Conservation (phyloP, 1,140 invertebrate species). For the Callitettix versicolor region DNA sequence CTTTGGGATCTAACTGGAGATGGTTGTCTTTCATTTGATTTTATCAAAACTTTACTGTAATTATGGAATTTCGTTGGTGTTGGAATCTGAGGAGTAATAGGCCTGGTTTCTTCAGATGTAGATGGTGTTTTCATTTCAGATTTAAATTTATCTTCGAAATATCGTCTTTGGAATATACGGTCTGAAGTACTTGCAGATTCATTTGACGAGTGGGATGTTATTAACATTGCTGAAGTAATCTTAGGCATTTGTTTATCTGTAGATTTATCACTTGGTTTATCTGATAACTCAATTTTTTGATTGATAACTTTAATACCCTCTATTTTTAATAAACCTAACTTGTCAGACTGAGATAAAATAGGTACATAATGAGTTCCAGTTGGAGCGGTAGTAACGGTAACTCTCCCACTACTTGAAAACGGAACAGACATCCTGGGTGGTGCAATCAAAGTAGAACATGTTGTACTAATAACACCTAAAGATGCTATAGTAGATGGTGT, state of each 20-base stretch:
- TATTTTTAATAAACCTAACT: slow-evolving; percentile 14
- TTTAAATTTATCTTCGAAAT: slow-evolving; percentile 1
- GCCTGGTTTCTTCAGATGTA: background rate
- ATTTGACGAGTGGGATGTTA: too few relatives aligned
- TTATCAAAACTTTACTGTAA: background rate
- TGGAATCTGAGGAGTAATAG: background rate
- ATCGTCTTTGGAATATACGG: too few relatives aligned
- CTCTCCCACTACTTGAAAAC: background rate
- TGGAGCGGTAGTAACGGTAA: background rate
- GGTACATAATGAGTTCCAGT: slow-evolving; percentile 13
- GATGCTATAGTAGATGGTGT: slow-evolving; percentile 5
- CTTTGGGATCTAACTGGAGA: background rate
- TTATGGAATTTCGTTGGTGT: background rate
- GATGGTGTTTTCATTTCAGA: background rate
- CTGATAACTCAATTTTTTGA: background rate
- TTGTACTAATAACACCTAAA: slow-evolving; percentile 10
- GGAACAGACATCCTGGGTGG: slow-evolving; percentile 14
- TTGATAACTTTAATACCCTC: slow-evolving; percentile 13
- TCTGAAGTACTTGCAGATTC: too few relatives aligned
- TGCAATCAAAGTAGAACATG: slow-evolving; percentile 1
- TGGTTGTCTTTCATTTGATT: background rate
- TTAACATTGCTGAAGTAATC: too few relatives aligned
- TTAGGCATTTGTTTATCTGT: background rate
- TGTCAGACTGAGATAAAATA: slow-evolving; percentile 12
- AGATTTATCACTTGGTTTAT: background rate